Evolutionary conservation across 2,113 vertebrate species (phyloP), one percentile per base, ranked within the genome.

Genomic region (Amphiprion percula): DNA sequence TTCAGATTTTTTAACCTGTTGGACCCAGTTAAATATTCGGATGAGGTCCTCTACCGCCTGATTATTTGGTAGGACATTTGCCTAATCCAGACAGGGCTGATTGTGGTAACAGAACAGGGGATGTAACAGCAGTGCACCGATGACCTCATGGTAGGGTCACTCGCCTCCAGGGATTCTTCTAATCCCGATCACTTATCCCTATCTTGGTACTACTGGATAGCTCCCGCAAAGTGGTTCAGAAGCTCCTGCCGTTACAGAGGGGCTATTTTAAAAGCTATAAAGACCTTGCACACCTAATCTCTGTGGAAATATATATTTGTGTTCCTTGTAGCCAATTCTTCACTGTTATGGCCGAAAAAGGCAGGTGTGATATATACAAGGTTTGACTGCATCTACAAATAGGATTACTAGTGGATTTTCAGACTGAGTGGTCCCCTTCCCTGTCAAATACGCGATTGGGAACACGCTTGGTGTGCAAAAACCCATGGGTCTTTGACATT

Each of bases 121-220:
- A 59, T 65, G 15, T 50, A 76, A 80, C 77, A 78, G 68, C 69
- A 73, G 66, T 63, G 80, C 59, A 26, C 73, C 52, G 24, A 62
- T 77, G 85, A 75, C 71, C 68, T 60, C 58, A 37, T 23, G 41
- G 30, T 24, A 44, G 72, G 68, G 65, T 82, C 73, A 72, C 59
- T 63, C 39, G 24, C 80, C 82, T 77, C 77, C 26, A 33, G 75
- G 69, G 70, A 83, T 72, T 80, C 26, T 60, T 66, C 26, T 84
- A 88, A 88, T 88, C 89, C 80, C 53, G 77, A 61, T 68, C 75
- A 87, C 54, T 88, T 63, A 83, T 88, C 83, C 68, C 44, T 72
- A 61, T 78, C 74, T 56, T 74, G 44, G 72, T 67, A 24, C 21
- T 56, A 53, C 46, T 63, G 24, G 26, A 64, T 73, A 64, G 66